phyloP scores from a whole-genome alignment of 2,888 invertebrate species.

The Gymnoscelis rufifasciata region DNA sequence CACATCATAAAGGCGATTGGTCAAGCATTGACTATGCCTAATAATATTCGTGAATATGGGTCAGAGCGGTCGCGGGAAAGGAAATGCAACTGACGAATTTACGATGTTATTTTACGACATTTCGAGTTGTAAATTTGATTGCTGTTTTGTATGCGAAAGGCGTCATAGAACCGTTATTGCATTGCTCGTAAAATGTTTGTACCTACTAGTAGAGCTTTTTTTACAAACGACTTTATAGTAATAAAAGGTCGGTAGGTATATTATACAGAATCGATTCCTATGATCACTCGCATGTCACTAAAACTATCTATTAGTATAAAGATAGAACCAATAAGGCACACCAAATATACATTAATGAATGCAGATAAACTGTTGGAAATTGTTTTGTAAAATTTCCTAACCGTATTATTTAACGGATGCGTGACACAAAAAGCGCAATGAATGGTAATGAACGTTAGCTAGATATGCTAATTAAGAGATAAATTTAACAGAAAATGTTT shows the following conservation, averaged over 20 bases:
- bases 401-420: conserved; percentile 35
- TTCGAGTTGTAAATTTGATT: conserved; percentile 21
- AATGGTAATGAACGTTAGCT: conserved; percentile 31
- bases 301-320: too few species aligned
- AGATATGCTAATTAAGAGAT: conserved; percentile 26
- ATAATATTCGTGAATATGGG: conserved; percentile 62
- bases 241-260: background rate
- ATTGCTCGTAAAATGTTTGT: conserved; percentile 9
- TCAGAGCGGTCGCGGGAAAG: conserved; percentile 69
- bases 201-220: conserved; percentile 3
- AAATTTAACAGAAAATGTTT: conserved; percentile 2
- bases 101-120: conserved; percentile 25
- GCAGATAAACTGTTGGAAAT: too few species aligned
- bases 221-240: background rate
- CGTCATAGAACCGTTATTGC: conserved; percentile 16
- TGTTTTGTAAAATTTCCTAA: too few species aligned
- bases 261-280: too few species aligned
- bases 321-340: too few species aligned
- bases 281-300: too few species aligned
- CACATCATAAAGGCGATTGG: conserved; percentile 65
- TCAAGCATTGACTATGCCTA: conserved; percentile 61
- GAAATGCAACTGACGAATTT: conserved; percentile 39
- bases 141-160: conserved; percentile 18
- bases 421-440: conserved; percentile 33
- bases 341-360: too few species aligned